These are phyloP conservation scores for Anisognathus igniventris DNA, from an alignment of 2,797 vertebrate species.

Conservation along the genomic window DNA sequence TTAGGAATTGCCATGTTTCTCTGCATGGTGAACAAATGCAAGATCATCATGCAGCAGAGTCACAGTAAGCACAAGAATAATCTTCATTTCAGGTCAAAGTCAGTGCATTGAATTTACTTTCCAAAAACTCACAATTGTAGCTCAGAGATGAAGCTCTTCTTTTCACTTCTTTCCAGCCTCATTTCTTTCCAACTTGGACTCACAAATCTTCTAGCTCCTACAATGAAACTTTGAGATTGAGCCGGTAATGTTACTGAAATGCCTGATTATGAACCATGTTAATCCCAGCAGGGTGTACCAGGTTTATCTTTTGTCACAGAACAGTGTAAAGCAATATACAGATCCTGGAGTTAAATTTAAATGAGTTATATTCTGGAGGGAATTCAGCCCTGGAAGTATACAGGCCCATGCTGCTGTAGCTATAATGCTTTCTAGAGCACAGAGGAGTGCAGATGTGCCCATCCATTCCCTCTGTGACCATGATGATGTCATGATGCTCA, in stretches of 20 bases:
- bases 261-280: background rate
- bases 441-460: background rate
- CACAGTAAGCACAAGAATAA: background rate
- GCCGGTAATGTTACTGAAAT: background rate
- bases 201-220: background rate
- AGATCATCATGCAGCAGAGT: background rate
- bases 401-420: background rate
- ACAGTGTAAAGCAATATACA: background rate
- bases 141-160: background rate
- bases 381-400: background rate
- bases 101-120: background rate
- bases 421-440: background rate
- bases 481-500: background rate
- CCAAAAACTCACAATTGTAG: background rate
- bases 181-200: background rate
- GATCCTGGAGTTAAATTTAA: slow-evolving; percentile 1
- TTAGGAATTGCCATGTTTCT: background rate
- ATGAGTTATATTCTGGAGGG: background rate
- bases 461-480: background rate
- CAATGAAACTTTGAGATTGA: background rate
- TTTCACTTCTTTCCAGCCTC: background rate
- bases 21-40: background rate
- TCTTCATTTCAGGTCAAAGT: background rate
- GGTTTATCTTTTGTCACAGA: background rate
- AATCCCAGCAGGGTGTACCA: background rate